Conservation (phyloP, 2,797 vertebrate species). For the Danio jaintianensis region DNA sequence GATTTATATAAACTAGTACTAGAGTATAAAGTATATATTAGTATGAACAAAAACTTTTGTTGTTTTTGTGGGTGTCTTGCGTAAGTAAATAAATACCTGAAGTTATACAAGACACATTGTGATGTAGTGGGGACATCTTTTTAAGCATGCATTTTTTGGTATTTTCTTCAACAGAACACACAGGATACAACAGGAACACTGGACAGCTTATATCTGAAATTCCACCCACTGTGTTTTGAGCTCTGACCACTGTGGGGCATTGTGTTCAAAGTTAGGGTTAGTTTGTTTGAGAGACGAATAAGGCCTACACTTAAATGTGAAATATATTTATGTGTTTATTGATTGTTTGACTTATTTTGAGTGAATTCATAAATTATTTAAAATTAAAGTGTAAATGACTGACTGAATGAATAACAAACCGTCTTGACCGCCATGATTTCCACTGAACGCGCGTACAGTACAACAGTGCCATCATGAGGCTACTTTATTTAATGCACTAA, state of each 20-base stretch:
- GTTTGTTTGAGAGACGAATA: constrained; percentile 18
- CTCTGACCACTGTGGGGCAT: constrained; percentile 54
- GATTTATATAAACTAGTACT: no score
- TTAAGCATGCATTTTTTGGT: not conserved
- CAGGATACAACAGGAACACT: not conserved
- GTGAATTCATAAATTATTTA: not conserved
- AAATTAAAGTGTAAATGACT: not conserved
- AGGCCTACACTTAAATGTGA: constrained; percentile 1
- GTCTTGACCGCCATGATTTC: not conserved
- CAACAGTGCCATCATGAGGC: constrained; percentile 66
- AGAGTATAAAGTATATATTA: no score
- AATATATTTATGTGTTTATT: not conserved
- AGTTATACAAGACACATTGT: no score
- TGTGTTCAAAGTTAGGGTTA: constrained; percentile 10
- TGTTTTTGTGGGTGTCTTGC: no score
- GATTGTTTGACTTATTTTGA: not conserved
- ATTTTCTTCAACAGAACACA: not conserved
- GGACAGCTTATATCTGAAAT: not conserved
- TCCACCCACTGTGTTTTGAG: constrained; percentile 21
- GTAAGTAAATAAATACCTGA: no score
- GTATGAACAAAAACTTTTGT: no score
- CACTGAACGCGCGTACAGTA: constrained; percentile 15
- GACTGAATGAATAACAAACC: not conserved
- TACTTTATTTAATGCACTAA: not conserved
- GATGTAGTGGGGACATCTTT: no score